These are phyloP conservation scores for Ornithoptera priamus DNA, from an alignment of 2,888 invertebrate genomes.

Conservation along the genomic window DNA sequence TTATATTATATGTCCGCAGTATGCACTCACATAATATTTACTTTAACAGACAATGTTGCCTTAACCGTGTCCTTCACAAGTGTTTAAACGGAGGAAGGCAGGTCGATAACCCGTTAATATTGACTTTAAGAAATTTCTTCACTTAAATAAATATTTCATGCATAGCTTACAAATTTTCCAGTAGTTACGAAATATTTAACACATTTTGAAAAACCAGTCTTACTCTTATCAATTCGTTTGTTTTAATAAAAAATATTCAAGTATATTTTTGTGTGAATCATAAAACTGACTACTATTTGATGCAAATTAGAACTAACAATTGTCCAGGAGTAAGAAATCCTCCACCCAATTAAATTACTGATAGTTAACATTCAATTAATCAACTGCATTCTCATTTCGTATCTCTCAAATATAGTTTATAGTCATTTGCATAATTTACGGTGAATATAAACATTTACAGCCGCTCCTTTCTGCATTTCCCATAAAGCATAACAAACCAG, in stretches of 20 bases:
- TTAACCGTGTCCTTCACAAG: constrained; percentile 34
- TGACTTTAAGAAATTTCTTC: constrained; percentile 47
- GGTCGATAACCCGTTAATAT: constrained; percentile 72
- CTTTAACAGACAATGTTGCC: constrained; percentile 17
- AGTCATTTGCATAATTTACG: not conserved
- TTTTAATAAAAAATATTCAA: too few relatives aligned
- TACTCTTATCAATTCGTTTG: too few relatives aligned
- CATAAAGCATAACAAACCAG: constrained; percentile 6
- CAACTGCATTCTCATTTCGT: not conserved
- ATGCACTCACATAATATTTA: constrained; percentile 35
- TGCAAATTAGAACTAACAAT: too few relatives aligned
- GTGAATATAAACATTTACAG: not conserved
- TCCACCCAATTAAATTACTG: too few relatives aligned
- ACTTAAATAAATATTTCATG: constrained; percentile 35
- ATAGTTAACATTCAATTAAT: too few relatives aligned
- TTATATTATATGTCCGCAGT: constrained; percentile 39
- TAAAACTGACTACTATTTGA: too few relatives aligned
- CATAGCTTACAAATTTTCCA: constrained; percentile 32
- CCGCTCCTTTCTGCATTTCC: not conserved
- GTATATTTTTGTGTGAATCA: too few relatives aligned
- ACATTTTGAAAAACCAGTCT: not conserved
- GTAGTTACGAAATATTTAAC: not conserved
- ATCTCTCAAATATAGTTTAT: not conserved
- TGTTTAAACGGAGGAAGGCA: constrained; percentile 42
- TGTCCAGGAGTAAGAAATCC: too few relatives aligned